Evolutionary conservation across 2,888 invertebrate species (phyloP).

Genomic region (Polyommatus iphigenia): DNA sequence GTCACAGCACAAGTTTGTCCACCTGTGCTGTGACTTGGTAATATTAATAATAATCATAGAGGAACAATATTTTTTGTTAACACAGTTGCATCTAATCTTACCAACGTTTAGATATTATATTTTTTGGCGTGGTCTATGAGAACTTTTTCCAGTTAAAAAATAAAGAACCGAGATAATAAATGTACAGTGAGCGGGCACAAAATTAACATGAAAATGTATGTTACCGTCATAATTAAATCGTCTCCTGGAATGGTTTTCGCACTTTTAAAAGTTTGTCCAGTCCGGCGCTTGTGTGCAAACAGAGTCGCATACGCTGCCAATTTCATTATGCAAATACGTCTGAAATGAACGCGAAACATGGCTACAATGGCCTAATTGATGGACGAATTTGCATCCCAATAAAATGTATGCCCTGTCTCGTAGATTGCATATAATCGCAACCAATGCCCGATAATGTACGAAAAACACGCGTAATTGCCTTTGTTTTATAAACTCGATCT

Average conservation of each 20-base stretch:
- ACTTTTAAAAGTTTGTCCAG: conserved; percentile 25
- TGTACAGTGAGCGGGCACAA: neutral
- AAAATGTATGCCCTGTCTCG: conserved; percentile 52
- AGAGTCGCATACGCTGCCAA: conserved; percentile 27
- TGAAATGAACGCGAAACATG: conserved; percentile 44
- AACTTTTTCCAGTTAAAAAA: neutral
- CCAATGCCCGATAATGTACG: conserved; percentile 43
- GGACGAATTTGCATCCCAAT: conserved; percentile 70
- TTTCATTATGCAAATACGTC: conserved; percentile 34
- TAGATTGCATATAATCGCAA: conserved; percentile 53
- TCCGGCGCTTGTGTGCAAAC: conserved; percentile 26
- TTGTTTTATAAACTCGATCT: conserved; percentile 8
- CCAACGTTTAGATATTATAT: no score
- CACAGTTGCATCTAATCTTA: no score
- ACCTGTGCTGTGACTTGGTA: no score
- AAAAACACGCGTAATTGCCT: conserved; percentile 29
- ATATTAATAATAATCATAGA: no score
- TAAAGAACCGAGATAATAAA: neutral
- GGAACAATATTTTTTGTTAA: no score
- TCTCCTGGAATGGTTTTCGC: neutral
- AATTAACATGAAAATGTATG: neutral
- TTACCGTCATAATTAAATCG: conserved; percentile 18
- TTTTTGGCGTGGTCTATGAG: no score
- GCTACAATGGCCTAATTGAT: conserved; percentile 56
- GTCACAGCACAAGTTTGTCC: no score